Conservation (phyloP, 2,113 vertebrate genomes). For the Psettodes erumei region DNA sequence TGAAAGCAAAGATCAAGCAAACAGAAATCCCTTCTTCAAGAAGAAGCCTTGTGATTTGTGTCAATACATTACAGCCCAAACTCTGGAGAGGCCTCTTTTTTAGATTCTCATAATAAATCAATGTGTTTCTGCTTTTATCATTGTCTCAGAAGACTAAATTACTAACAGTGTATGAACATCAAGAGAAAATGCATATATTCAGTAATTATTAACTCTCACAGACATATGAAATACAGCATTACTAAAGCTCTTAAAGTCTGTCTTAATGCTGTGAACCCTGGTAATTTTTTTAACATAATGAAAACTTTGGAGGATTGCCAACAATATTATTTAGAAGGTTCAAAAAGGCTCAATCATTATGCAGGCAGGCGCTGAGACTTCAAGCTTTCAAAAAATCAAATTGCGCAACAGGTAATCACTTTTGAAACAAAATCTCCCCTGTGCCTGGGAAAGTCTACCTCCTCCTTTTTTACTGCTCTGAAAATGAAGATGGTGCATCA, state of each 20-base stretch:
- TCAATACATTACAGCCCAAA: conserved; percentile 26
- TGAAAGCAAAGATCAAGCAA: conserved; percentile 58
- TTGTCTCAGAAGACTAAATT: conserved; percentile 41
- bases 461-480: conserved; percentile 14
- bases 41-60: conserved; percentile 29
- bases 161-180: conserved; percentile 6
- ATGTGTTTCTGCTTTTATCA: conserved; percentile 39
- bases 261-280: neutral
- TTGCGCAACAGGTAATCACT: conserved; percentile 10
- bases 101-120: conserved; percentile 39
- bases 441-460: conserved; percentile 10
- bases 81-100: neutral
- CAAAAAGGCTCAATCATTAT: conserved; percentile 3
- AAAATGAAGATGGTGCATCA: neutral
- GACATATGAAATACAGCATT: conserved; percentile 6
- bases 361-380: conserved; percentile 9
- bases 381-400: conserved; percentile 40
- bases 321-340: conserved; percentile 27
- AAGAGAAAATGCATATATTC: conserved; percentile 23
- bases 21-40: conserved; percentile 39
- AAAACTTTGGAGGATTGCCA: conserved; percentile 8
- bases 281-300: conserved; percentile 1
- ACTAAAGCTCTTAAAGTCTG: conserved; percentile 16
- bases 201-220: conserved; percentile 21
- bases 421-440: conserved; percentile 32